Evolutionary conservation across 1,140 invertebrate genomes (phyloP).

Genomic region (Lycorma delicatula): DNA sequence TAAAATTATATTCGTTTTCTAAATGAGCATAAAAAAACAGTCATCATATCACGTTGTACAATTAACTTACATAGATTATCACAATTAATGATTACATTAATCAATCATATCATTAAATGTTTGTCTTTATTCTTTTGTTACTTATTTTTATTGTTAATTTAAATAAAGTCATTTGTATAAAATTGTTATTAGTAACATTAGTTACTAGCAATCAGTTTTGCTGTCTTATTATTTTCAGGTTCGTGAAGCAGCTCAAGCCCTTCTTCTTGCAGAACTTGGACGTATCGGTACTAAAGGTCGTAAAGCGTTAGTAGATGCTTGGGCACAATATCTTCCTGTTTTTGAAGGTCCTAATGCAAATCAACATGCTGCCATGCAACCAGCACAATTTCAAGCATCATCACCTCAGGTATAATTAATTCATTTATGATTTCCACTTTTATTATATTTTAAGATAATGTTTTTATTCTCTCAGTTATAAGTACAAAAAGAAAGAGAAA

Average conservation of each 20-base stretch:
- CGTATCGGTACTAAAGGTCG: conserved; percentile 87
- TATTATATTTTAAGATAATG: too few relatives aligned
- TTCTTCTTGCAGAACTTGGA: conserved; percentile 86
- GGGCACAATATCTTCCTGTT: conserved; percentile 88
- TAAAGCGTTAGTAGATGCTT: conserved; percentile 85
- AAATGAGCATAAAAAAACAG: too few relatives aligned
- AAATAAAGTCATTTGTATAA: not conserved
- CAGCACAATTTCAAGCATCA: conserved; percentile 29
- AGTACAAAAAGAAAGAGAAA: too few relatives aligned
- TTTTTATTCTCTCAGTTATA: too few relatives aligned
- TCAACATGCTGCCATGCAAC: conserved; percentile 15
- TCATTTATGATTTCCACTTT: too few relatives aligned
- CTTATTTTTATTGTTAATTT: not conserved
- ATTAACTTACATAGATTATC: too few relatives aligned
- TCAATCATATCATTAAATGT: too few relatives aligned
- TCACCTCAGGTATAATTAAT: conserved; percentile 3
- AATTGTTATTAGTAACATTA: too few relatives aligned
- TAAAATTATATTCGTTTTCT: too few relatives aligned
- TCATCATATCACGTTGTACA: too few relatives aligned
- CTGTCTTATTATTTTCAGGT: conserved; percentile 43
- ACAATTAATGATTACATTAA: too few relatives aligned
- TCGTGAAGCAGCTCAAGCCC: conserved; percentile 90
- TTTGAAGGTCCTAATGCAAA: conserved; percentile 59
- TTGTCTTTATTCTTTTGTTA: not conserved
- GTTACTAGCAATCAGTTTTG: too few relatives aligned